These are phyloP conservation scores for Sclerodermus sp. DNA, from an alignment of 2,888 invertebrate species.

Conservation along the genomic window DNA sequence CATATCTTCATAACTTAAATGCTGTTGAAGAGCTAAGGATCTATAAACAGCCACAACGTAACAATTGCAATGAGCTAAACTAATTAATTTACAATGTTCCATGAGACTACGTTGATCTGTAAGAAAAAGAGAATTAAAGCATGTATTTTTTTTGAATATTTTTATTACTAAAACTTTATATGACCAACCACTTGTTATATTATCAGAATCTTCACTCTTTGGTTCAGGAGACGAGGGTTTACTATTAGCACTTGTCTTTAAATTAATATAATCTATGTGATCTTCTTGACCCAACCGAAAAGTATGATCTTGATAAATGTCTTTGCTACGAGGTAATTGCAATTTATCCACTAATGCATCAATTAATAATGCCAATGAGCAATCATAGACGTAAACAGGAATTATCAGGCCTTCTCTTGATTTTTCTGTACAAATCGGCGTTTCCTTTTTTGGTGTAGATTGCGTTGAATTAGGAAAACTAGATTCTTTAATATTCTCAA, in stretches of 20 bases:
- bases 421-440: conserved; percentile 18
- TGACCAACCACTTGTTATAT: conserved; percentile 41
- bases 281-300: conserved; percentile 56
- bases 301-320: conserved; percentile 62
- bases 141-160: conserved; percentile 1
- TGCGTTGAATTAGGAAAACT: conserved; percentile 28
- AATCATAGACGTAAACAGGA: conserved; percentile 72
- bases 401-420: conserved; percentile 49
- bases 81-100: conserved; percentile 64
- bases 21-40: conserved; percentile 64
- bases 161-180: not conserved
- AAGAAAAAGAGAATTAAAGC: conserved; percentile 8
- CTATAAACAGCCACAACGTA: conserved; percentile 67
- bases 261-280: conserved; percentile 49
- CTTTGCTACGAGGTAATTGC: conserved; percentile 50
- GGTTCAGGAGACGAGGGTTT: conserved; percentile 58
- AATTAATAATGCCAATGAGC: conserved; percentile 64
- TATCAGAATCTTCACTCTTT: conserved; percentile 59
- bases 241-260: conserved; percentile 53
- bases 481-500: conserved; percentile 28
- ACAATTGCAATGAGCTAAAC: conserved; percentile 65
- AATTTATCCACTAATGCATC: conserved; percentile 60
- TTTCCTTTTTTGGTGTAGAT: conserved; percentile 26
- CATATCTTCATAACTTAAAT: conserved; percentile 66
- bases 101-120: conserved; percentile 57